Evolutionary conservation across 2,888 invertebrate species (phyloP).

Genomic region (Archips xylosteana): DNA sequence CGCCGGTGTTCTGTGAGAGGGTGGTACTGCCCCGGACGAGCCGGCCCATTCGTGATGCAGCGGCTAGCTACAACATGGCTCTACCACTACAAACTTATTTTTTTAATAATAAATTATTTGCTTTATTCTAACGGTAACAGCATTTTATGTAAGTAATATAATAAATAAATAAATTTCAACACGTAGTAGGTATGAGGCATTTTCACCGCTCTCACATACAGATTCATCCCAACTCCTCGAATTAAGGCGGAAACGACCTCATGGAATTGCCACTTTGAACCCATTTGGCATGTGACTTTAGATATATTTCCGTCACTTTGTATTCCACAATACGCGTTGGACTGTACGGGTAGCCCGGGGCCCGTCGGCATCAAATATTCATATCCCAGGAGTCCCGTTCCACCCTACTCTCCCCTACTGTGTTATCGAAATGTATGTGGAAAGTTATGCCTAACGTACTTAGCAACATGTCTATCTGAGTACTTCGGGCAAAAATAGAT

Average conservation of each 20-base stretch:
- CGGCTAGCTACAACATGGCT: no score
- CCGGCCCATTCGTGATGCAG: no score
- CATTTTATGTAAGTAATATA: no score
- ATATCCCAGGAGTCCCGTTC: conserved; percentile 58
- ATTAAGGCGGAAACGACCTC: background rate
- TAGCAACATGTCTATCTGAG: conserved; percentile 20
- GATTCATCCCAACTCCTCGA: background rate
- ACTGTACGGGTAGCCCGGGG: conserved; percentile 54
- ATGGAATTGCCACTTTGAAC: background rate
- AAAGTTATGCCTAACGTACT: conserved; percentile 33
- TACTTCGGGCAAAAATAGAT: background rate
- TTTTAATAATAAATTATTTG: no score
- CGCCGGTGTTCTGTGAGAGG: no score
- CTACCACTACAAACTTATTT: no score
- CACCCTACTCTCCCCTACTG: conserved; percentile 47
- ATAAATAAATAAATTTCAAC: no score
- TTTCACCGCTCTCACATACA: background rate
- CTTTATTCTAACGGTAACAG: no score
- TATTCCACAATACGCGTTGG: conserved; percentile 46
- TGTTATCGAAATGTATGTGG: conserved; percentile 31
- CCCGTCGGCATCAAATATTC: conserved; percentile 72
- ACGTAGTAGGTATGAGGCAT: background rate
- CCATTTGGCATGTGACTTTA: background rate
- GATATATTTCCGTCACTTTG: conserved; percentile 12
- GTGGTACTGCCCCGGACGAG: no score